Evolutionary conservation across 2,113 vertebrate genomes (phyloP), one percentile per base, ranked within the genome.

Genomic region (Hymenochirus boettgeri): DNA sequence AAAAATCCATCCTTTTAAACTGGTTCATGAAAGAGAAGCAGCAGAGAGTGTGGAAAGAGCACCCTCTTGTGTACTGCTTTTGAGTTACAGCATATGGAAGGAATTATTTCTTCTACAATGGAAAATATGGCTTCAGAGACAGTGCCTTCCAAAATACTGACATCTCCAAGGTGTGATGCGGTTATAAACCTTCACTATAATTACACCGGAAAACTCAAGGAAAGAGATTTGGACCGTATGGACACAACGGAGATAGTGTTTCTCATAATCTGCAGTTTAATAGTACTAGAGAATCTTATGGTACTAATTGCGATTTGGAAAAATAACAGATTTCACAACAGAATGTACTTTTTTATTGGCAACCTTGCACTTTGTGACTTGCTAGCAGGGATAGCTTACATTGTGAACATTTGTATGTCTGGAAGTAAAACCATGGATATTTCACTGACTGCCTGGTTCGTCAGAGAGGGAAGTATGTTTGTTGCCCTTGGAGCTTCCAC

Each of bases 281-380:
- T 98, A 33, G 83, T 97, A 42, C 65, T 97, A 77, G 96, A 98
- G 85, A 98, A 99, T 78, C 69, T 98, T 65, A 89, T 94, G 65
- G 95, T 99, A 9, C 76, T 99, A 72, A 82, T 94, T 19, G 94
- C 91, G 70, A 94, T 99, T 78, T 98, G 93, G 93, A 93, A 89
- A 73, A 99, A 96, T 77, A 90, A 94, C 64, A 85, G 82, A 64
- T 95, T 99, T 73, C 95, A 98, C 82, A 97, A 93, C 60, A 92
- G 95, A 70, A 98, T 98, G 94, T 98, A 98, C 83, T 97, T 92
- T 70, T 99, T 99, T 80, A 98, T 99, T 15, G 94, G 84, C 57
- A 99, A 98, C 79, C 83, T 99, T 78, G 96, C 96, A 2, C 86
- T 99, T 65, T 98, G 95, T 47, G 96, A 99, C 83, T 75, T 97